Conservation (phyloP, 2,888 invertebrate genomes). For the Polyommatus icarus region DNA sequence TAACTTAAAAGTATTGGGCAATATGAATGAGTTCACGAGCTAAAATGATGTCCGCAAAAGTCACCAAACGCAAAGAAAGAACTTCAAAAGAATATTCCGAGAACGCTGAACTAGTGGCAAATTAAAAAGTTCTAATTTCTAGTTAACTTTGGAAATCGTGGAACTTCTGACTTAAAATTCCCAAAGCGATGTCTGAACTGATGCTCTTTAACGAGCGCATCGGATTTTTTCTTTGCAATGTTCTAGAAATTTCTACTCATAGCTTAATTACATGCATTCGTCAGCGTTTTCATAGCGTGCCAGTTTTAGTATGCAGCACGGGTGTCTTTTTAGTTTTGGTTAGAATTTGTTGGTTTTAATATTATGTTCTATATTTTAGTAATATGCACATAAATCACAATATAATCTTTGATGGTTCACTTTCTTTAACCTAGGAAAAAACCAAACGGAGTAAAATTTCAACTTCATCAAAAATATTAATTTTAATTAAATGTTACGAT, state of each 20-base stretch:
- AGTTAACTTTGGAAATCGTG: constrained; percentile 10
- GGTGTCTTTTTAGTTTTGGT: not conserved
- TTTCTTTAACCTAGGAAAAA: not conserved
- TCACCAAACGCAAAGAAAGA: not conserved
- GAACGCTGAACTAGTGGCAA: constrained; percentile 3
- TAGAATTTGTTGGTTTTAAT: not conserved
- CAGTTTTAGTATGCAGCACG: not conserved
- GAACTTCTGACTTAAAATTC: constrained; percentile 12
- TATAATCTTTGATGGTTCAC: too few species aligned
- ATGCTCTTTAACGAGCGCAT: not conserved
- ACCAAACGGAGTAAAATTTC: not conserved
- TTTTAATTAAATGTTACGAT: not conserved
- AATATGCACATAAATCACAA: too few species aligned
- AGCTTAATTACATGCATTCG: constrained; percentile 4
- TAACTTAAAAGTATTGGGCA: not conserved
- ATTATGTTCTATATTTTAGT: too few species aligned
- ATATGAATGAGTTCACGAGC: not conserved
- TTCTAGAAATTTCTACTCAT: not conserved
- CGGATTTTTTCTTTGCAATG: not conserved
- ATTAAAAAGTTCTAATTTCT: constrained; percentile 14
- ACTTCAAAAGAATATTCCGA: not conserved
- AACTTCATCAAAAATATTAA: not conserved
- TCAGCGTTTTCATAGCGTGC: not conserved
- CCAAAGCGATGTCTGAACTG: constrained; percentile 14
- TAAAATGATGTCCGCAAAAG: not conserved